A percentile compares a stretch with the other conserved stretches of the same genome.
phyloP scores from a whole-genome alignment of 2,113 vertebrate genomes.

The Hemichromis elongatus region DNA sequence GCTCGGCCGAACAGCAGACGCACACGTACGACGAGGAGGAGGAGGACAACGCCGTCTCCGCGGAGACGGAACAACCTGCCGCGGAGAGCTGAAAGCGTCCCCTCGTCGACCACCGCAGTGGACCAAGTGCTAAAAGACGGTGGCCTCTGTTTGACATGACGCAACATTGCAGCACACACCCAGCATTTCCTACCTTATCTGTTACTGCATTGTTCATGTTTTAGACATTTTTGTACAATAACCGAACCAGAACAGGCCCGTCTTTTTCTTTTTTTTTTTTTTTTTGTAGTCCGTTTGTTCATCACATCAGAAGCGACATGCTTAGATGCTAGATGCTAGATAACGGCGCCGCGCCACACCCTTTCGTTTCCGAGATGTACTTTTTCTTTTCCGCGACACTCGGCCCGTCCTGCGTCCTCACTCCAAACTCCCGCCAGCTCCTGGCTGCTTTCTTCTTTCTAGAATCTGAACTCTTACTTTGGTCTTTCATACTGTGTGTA shows the following conservation, averaged over 20 bases:
- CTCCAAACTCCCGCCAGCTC: neutral
- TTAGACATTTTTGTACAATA: conserved; percentile 52
- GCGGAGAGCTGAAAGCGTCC: conserved; percentile 66
- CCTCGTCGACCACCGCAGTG: conserved; percentile 9
- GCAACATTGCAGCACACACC: conserved; percentile 3
- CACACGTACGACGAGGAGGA: conserved; percentile 56
- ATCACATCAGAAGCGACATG: conserved; percentile 27
- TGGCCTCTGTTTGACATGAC: conserved; percentile 34
- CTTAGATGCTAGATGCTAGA: conserved; percentile 51
- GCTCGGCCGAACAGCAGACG: conserved; percentile 50
- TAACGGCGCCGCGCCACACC: conserved; percentile 7
- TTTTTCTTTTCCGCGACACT: conserved; percentile 52
- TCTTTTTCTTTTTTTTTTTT: too few species aligned
- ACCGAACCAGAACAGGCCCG: conserved; percentile 21
- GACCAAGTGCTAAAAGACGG: conserved; percentile 64
- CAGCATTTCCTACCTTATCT: conserved; percentile 31
- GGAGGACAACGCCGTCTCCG: conserved; percentile 43
- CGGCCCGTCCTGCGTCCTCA: conserved; percentile 21
- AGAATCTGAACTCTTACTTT: conserved; percentile 46
- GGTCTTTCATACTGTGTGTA: conserved; percentile 49
- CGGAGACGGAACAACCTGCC: conserved; percentile 51
- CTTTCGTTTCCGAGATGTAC: conserved; percentile 39
- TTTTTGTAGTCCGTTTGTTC: conserved; percentile 36
- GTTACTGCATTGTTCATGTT: conserved; percentile 35
- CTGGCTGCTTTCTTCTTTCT: conserved; percentile 28